Base-by-base conservation (phyloP, 2,797 vertebrate species). In the Adrianichthys oophorus region DNA sequence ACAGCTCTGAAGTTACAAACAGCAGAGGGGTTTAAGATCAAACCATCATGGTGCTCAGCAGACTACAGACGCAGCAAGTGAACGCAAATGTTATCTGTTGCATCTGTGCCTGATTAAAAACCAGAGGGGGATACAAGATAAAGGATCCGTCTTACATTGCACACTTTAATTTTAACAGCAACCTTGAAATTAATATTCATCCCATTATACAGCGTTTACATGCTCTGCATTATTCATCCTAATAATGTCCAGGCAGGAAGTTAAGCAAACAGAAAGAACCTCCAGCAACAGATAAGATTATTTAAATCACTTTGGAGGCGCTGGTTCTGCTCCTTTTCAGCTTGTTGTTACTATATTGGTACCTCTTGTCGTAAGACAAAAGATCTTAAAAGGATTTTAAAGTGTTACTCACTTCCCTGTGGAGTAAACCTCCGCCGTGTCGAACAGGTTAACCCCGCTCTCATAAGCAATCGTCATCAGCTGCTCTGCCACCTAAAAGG, bases 381-480 rank as follows among this genome's bases (percentile, higher is more conserved):
- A 55, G 7, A 24, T 40, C 53, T 67, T 60, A 62, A 24, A 58
- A 44, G 44, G 54, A 15, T 19, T 69, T 42, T 57, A 50, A 55
- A 48, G 45, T n/a, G 45, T 14, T 43, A 90, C 92, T 91, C 74
- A 93, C 92, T 87, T 92, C n/a, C 92, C 92, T 17, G 90, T 90
- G 0, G 92, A 89, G 79, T 93, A 97, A 68, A 97, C 95, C 70
- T 97, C 95, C 0, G 95, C 95, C 0, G 95, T 97, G 78, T 97
- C 95, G 46, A 97, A 97, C 72, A 97, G 91, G 82, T 97, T 97
- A 68, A 97, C 95, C 52, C 95, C 95, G 1, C 92, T 95, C 73
- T 97, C 95, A 2, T 97, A 97, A 42, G 95, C 95, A 15, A 97
- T 97, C 0, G 95, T 96, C 95, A 97, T 96, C 78, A 97, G 87